Evolutionary conservation across 2,888 invertebrate genomes (phyloP), one percentile per base, ranked within the genome.

Genomic region (Oscheius sp.): DNA sequence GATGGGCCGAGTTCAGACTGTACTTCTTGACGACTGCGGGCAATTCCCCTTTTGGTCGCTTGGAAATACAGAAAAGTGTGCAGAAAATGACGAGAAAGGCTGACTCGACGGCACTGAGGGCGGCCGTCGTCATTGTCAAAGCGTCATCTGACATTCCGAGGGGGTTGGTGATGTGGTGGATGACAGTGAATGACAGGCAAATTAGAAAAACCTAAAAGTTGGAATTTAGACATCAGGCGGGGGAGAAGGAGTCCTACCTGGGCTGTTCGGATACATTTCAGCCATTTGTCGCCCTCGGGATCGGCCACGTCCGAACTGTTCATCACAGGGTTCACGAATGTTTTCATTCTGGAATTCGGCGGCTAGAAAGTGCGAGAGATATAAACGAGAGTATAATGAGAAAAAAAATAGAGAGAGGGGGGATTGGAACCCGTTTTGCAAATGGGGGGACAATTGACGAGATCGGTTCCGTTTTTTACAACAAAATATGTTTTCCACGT

Each of bases 161-260:
- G 27, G 66, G 66, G n/a, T 66, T 66, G n/a, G 66, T 66, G n/a
- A 66, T 66, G 52, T 66, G 66, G 41, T 66, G 66, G 29, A 66
- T 66, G 27, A 66, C 52, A 29, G 66, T 66, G 66, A 66, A 66
- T 0, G 66, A 66, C 27, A 66, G 52, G 3, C 21, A 66, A n/a
- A 66, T 21, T 1, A 66, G 66, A 29, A 66, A 66, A 9, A 66
- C 27, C 66, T 66, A 29, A 64, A 64, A 16, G 43, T n/a, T n/a
- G 61, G n/a, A 13, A 13, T 59, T 59, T 13, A 35, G n/a, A n/a
- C n/a, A n/a, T 3, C 9, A 35, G 35, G 9, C 35, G 3, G 61
- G 41, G 18, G 23, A 23, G 13, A 13, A 25, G 25, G 55, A 23
- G 23, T 3, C 55, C 18, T 61, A 61, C 61, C 45, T 61, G 61